Base-by-base conservation (phyloP, 1,140 invertebrate genomes). In the Ips typographus region DNA sequence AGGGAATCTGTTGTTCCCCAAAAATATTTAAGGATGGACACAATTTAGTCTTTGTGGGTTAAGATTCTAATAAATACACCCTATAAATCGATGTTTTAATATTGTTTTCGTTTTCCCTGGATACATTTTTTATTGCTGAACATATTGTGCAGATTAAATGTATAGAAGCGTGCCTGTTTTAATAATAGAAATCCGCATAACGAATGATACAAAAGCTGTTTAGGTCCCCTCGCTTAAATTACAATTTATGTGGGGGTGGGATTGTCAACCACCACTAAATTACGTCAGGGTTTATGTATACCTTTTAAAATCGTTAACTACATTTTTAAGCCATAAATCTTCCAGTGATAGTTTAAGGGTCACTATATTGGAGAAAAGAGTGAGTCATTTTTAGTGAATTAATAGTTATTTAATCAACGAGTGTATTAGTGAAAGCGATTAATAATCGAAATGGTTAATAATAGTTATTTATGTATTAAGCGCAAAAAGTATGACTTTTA, bases 161-260 rank as follows among this genome's bases (percentile, higher is more conserved):
- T 52, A 42, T 22, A 56, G 55, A 61, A 66, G 69, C 62, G 69
- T 66, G 62, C 57, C 63, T 1, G 41, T 65, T 65, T 66, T 71
- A 71, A 71, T 71, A 65, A 71, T 65, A 71, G 69, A 65, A 71
- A 71, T 71, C 51, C 69, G 56, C 62, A 65, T 64, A 60, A 71
- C 69, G 58, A 71, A 71, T 66, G 66, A 65, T 63, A 71, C 69
- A 71, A 71, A 60, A 61, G 69, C 69, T 62, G 62, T 47, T 41
- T 47, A 43, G 37, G 43, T 65, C 69, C 63, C 63, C 57, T 61
- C 53, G 39, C 68, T 52, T 70, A 64, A 63, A 63, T 69, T 56
- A 62, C 40, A 41, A 55, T 37, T 64, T 55, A 44, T 58, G 53
- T 63, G 61, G 60, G 55, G 43, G 52, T 58, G 68, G 68, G 68